A percentile compares a stretch with the other conserved stretches of the same genome.
Conservation (phyloP, 2,797 vertebrate genomes). For the Ceyx erithaca region DNA sequence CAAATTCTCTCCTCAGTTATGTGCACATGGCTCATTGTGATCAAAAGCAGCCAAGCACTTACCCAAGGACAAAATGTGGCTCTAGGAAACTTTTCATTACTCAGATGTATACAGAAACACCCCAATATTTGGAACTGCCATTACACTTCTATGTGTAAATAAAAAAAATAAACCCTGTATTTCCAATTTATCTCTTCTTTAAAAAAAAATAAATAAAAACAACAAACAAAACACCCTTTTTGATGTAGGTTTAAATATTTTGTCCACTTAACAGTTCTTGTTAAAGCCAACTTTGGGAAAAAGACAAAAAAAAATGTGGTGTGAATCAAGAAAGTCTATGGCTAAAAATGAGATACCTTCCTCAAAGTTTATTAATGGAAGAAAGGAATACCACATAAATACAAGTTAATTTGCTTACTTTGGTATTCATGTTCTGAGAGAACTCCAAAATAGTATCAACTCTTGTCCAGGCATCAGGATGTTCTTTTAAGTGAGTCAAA, state of each 20-base stretch:
- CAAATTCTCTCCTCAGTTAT: conserved; percentile 22
- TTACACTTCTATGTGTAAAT: neutral
- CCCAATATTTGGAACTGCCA: conserved; percentile 37
- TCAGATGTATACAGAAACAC: conserved; percentile 52
- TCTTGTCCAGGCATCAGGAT: conserved; percentile 97
- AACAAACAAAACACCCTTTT: neutral
- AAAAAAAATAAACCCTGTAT: neutral
- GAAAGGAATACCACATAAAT: conserved; percentile 74
- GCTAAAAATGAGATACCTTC: conserved; percentile 84
- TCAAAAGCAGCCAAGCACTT: conserved; percentile 35
- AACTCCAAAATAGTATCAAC: conserved; percentile 99
- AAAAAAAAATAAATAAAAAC: neutral
- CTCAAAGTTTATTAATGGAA: conserved; percentile 88
- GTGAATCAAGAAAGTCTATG: conserved; percentile 69
- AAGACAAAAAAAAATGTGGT: conserved; percentile 64
- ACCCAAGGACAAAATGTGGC: conserved; percentile 42
- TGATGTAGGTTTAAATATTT: conserved; percentile 35
- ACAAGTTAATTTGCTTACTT: conserved; percentile 87
- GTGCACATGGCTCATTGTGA: neutral
- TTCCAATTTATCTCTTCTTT: conserved; percentile 55
- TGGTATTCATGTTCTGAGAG: conserved; percentile 99
- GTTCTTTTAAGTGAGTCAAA: conserved; percentile 96
- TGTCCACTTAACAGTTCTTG: conserved; percentile 47
- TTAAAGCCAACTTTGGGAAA: conserved; percentile 63
- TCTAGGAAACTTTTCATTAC: conserved; percentile 61